These are phyloP conservation scores for Prorops nasuta DNA, from an alignment of 1,140 invertebrate genomes.

Conservation along the genomic window DNA sequence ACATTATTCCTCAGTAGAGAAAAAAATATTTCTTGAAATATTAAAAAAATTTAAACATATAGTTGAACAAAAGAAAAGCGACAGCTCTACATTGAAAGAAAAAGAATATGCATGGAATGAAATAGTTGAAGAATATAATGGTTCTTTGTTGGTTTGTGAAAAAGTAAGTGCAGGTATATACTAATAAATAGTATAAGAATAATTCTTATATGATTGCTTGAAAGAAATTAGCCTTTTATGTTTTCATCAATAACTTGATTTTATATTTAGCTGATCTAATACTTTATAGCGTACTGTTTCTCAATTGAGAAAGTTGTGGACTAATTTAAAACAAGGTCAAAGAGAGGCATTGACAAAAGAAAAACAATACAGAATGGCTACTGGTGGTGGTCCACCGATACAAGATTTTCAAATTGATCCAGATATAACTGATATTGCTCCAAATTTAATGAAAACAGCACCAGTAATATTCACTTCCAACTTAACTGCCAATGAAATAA, in stretches of 20 bases:
- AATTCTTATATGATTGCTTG: no score
- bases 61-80: constrained; percentile 7
- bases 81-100: background rate
- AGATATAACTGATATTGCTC: background rate
- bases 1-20: background rate
- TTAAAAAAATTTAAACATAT: constrained; percentile 3
- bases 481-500: background rate
- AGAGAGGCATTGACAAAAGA: constrained; percentile 7
- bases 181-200: no score
- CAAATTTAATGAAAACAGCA: constrained; percentile 4
- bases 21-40: constrained; percentile 7
- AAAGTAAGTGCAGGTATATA: no score
- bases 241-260: constrained; percentile 2
- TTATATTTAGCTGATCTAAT: background rate
- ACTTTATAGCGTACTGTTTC: background rate
- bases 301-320: constrained; percentile 9
- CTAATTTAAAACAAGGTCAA: constrained; percentile 2
- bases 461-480: constrained; percentile 5
- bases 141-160: constrained; percentile 1
- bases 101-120: background rate
- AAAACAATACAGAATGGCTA: constrained; percentile 3
- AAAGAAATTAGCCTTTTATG: no score
- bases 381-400: constrained; percentile 3
- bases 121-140: background rate
- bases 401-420: constrained; percentile 1